These are phyloP conservation scores for Cygnus olor DNA, from an alignment of 2,797 vertebrate species.

Conservation along the genomic window DNA sequence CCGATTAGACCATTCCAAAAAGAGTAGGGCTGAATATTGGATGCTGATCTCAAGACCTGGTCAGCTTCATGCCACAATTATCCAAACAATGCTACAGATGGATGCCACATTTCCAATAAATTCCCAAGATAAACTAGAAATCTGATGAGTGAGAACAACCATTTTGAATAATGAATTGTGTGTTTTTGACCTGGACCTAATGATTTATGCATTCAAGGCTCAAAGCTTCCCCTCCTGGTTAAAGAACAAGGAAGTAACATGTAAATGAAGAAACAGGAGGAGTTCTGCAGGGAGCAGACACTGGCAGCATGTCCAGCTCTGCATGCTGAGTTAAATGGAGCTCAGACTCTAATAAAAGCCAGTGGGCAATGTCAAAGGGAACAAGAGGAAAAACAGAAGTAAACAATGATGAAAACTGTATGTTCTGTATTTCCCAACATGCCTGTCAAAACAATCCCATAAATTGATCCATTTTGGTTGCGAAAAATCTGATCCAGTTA, in stretches of 20 bases:
- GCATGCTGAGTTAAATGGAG: constrained; percentile 29
- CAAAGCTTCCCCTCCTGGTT: not conserved
- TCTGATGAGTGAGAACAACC: not conserved
- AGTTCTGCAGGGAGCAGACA: not conserved
- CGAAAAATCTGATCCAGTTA: constrained; percentile 22
- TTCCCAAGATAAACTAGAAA: not conserved
- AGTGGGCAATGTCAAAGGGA: constrained; percentile 45
- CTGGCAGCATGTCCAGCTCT: not conserved
- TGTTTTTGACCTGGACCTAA: constrained; percentile 28
- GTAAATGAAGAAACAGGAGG: constrained; percentile 16
- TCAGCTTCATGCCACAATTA: not conserved
- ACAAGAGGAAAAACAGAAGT: constrained; percentile 24
- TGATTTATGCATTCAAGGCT: constrained; percentile 15
- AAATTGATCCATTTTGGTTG: constrained; percentile 40
- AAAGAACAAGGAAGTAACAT: constrained; percentile 36
- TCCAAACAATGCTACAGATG: not conserved
- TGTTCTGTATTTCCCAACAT: constrained; percentile 53
- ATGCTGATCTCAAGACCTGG: not conserved
- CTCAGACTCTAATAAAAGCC: constrained; percentile 21
- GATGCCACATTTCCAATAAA: not conserved
- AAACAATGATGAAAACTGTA: constrained; percentile 44
- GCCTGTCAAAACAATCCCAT: constrained; percentile 44
- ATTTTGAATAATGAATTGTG: not conserved
- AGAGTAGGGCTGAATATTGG: not conserved
- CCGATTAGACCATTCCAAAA: not conserved